Evolutionary conservation across 2,113 vertebrate species (phyloP), one percentile per base, ranked within the genome.

Genomic region (Scophthalmus maximus): DNA sequence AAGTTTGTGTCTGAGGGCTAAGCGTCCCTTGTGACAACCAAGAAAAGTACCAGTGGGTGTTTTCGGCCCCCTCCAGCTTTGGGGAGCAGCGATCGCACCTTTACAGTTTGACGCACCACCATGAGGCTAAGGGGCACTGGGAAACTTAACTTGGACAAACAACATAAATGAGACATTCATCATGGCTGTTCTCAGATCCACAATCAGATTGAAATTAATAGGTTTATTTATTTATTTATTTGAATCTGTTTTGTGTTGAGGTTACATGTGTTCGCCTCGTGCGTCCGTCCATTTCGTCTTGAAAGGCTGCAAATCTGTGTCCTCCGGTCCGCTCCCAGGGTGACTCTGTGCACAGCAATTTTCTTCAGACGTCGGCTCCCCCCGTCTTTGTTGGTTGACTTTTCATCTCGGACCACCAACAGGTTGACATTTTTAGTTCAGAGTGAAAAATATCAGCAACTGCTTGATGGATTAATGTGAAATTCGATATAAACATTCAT

Each of bases 331-430:
- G 42, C 15, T 18, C 15, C 17, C 9, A 49, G 2, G 4, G 7
- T 23, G 22, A 9, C 49, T 26, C 23, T 26, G 11, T 51, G 23
- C 26, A 5, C 23, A 26, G 49, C 49, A 6, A 17, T 26, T 15
- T 26, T 4, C 4, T 51, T 8, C 49, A 51, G 23, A 51, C n/a
- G 15, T 51, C 12, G 11, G 23, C 23, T 14, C 49, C 49, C 23
- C 49, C 49, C 2, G 23, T 51, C 49, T 51, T 51, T 51, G 49
- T 51, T 51, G 26, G n/a, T 51, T 51, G 23, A 26, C 49, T 51
- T 56, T 34, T 56, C 29, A 56, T 56, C 23, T 14, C 6, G 9
- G 53, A 53, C 51, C 51, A 53, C 51, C 51, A 53, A 29, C 51
- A 53, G 26, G 52, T 30, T 55, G 52, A 20, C 52, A 55, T 32